Conservation (phyloP, 2,888 invertebrate species). For the Drosophila colorata region DNA sequence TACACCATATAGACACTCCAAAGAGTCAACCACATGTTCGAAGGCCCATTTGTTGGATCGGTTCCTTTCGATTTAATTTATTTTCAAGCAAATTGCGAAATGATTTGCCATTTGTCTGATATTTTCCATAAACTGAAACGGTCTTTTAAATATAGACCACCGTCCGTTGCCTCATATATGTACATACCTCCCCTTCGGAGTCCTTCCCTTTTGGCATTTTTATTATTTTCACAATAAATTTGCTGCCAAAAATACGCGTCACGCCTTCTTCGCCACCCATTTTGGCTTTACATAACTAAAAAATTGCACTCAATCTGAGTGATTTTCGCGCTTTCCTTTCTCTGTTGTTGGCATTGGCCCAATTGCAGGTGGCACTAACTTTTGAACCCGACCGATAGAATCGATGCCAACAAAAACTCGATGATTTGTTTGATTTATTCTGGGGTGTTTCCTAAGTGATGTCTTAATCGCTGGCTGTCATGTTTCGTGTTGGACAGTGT, state of each 20-base stretch:
- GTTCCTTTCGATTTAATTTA: conserved; percentile 25
- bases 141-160: conserved; percentile 56
- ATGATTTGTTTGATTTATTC: conserved; percentile 60
- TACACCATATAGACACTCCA: conserved; percentile 14
- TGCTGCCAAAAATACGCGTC: conserved; percentile 66
- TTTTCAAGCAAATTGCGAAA: conserved; percentile 63
- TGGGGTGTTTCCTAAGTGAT: conserved; percentile 37
- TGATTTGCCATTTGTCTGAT: conserved; percentile 52
- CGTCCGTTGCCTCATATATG: not conserved
- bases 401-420: conserved; percentile 28
- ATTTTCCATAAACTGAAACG: conserved; percentile 40
- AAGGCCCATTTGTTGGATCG: conserved; percentile 20
- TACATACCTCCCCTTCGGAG: too few relatives aligned
- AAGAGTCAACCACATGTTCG: conserved; percentile 73
- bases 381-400: conserved; percentile 48
- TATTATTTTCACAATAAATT: conserved; percentile 59
- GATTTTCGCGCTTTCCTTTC: conserved; percentile 22
- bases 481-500: conserved; percentile 53
- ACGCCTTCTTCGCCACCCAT: conserved; percentile 45
- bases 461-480: conserved; percentile 67
- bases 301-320: conserved; percentile 53
- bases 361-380: conserved; percentile 70
- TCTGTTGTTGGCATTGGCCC: conserved; percentile 69
- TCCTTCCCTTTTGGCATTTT: conserved; percentile 31
- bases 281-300: conserved; percentile 58